Evolutionary conservation across 1,140 invertebrate species (phyloP), one percentile per base, ranked within the genome.

Genomic region (Drosophila rufa): DNA sequence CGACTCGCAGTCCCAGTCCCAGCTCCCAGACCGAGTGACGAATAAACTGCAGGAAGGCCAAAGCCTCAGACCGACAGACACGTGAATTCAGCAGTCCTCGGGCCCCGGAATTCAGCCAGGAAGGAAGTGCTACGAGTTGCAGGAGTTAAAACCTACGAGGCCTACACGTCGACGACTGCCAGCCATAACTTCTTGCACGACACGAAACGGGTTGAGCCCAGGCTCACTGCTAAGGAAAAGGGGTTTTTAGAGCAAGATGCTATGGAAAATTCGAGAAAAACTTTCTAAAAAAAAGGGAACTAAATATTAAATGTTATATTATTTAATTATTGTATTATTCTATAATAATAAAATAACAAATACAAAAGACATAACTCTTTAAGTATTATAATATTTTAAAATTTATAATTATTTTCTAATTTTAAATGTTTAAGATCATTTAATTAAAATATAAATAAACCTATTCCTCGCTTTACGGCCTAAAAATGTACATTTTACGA

Each of bases 51-150:
- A 59, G 38, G 38, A 27, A 46, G 55, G 43, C 25, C n/a, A 25
- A 36, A 45, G 53, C 42, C 38, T 27, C 42, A 47, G 53, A 36
- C 58, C 38, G 27, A 8, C 25, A 38, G 22, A 40, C 36, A 50
- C 50, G 30, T 11, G 36, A 40, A 25, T 43, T 56, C 19, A 11
- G 36, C 76, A 59, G 47, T 75, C 78, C 64, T 38, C 30, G 48
- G 30, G 22, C 38, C 27, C 67, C 46, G 60, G 62, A 76, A 65
- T 57, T 19, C 50, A 55, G 47, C 60, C 80, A 78, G 81, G 85
- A 89, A 89, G 84, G 84, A 89, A 89, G 78, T 89, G 67, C 85
- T 75, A 65, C 60, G 68, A 62, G 77, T 75, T 47, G 48, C 51
- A 58, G 65, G 77, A 83, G 62, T 77, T 80, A 68, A 70, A 56